Percentiles rank a stretch among this genome's conserved stretches.
phyloP scores from a whole-genome alignment of 1,140 invertebrate species.

The Copidosoma floridanum region DNA sequence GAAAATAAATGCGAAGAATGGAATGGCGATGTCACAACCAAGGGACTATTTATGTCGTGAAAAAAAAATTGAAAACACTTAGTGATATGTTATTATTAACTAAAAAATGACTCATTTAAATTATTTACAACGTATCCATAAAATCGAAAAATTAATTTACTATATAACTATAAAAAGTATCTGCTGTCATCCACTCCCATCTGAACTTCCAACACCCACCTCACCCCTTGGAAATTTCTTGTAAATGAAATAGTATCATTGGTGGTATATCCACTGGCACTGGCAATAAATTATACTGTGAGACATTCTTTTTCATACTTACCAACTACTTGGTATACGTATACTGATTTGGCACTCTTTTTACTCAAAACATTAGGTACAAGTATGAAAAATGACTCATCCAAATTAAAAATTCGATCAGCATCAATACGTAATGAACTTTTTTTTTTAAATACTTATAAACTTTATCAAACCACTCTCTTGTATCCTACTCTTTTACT shows the following conservation, averaged over 20 bases:
- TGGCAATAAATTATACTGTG: conserved; percentile 37
- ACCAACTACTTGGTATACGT: conserved; percentile 37
- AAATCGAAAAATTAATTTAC: too few species aligned
- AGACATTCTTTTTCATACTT: conserved; percentile 38
- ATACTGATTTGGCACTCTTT: conserved; percentile 44
- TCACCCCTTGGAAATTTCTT: neutral
- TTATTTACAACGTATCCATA: too few species aligned
- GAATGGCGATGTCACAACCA: conserved; percentile 39
- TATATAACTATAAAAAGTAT: conserved; percentile 25
- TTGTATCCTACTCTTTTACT: conserved; percentile 26
- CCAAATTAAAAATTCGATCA: conserved; percentile 39
- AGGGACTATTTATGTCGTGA: conserved; percentile 44
- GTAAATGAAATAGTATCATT: conserved; percentile 36
- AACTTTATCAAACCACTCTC: conserved; percentile 31
- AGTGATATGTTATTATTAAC: conserved; percentile 33
- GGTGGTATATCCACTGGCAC: conserved; percentile 35
- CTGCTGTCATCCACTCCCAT: conserved; percentile 25
- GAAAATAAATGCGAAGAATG: conserved; percentile 12
- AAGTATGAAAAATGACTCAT: conserved; percentile 44
- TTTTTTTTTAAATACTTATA: conserved; percentile 27
- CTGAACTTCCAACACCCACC: conserved; percentile 13
- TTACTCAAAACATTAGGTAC: conserved; percentile 39
- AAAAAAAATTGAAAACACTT: conserved; percentile 41
- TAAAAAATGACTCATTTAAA: neutral
- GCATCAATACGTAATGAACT: conserved; percentile 29